Conservation (phyloP, 2,888 invertebrate genomes). For the Leucophora obtusa region DNA sequence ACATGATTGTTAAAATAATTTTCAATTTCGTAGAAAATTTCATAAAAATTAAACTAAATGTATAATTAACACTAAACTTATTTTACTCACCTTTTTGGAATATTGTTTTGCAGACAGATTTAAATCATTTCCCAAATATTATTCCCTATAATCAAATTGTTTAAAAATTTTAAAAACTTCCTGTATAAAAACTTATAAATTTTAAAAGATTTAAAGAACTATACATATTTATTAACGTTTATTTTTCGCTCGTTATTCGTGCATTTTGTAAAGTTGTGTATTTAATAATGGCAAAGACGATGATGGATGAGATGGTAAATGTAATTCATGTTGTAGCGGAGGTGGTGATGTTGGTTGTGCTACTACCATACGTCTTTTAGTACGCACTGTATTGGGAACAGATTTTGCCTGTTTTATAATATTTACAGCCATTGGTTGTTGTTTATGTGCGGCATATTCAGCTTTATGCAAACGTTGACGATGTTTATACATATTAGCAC, state of each 20-base stretch:
- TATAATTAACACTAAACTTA: too few relatives aligned
- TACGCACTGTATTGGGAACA: slow-evolving; percentile 67
- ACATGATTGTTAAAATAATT: too few relatives aligned
- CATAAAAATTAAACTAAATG: too few relatives aligned
- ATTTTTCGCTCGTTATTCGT: slow-evolving; percentile 27
- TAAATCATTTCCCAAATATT: too few relatives aligned
- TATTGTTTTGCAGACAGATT: too few relatives aligned
- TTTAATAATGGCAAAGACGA: slow-evolving; percentile 25
- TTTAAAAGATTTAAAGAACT: not conserved
- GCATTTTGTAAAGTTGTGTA: slow-evolving; percentile 65
- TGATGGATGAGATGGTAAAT: slow-evolving; percentile 17
- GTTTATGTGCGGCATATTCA: slow-evolving; percentile 74
- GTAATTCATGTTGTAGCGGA: not conserved
- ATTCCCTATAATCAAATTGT: too few relatives aligned
- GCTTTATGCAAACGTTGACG: slow-evolving; percentile 74
- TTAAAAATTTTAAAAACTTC: too few relatives aligned
- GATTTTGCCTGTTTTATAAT: slow-evolving; percentile 72
- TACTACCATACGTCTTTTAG: slow-evolving; percentile 59
- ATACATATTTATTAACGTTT: not conserved
- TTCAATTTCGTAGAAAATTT: too few relatives aligned
- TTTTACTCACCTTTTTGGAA: too few relatives aligned
- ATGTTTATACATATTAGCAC: slow-evolving; percentile 77
- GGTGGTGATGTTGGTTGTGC: slow-evolving; percentile 45
- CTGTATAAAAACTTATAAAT: too few relatives aligned
- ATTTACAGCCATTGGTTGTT: slow-evolving; percentile 73